These are phyloP conservation scores for Cordylochernes scorpioides DNA, from an alignment of 2,888 invertebrate species.

Conservation along the genomic window DNA sequence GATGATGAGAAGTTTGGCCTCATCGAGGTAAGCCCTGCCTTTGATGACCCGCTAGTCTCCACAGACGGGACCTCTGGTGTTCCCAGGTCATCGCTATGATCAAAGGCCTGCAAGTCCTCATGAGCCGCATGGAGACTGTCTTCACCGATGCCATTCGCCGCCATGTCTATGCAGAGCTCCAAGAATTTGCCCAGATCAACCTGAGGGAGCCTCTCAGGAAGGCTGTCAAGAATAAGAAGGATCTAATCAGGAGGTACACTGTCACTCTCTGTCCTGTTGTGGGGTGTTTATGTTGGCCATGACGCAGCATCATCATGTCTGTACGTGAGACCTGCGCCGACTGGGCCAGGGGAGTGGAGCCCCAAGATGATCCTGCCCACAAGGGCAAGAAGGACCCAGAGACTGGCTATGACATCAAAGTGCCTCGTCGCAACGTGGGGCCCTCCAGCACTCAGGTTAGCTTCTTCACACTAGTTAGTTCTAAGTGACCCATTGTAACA, in stretches of 20 bases:
- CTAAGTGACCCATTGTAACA: no score
- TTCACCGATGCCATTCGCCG: slow-evolving; percentile 64
- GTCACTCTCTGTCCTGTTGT: not conserved
- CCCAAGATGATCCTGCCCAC: slow-evolving; percentile 63
- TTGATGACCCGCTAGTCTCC: not conserved
- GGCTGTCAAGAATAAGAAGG: slow-evolving; percentile 90
- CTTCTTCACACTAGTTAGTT: no score
- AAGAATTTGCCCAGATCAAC: slow-evolving; percentile 74
- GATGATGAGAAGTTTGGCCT: slow-evolving; percentile 90
- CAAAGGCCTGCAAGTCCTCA: slow-evolving; percentile 80
- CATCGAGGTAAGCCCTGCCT: slow-evolving; percentile 43
- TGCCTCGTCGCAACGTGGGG: slow-evolving; percentile 72
- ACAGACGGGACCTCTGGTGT: not conserved
- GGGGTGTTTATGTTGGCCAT: not conserved
- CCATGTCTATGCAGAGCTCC: slow-evolving; percentile 80
- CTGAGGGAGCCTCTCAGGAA: slow-evolving; percentile 76
- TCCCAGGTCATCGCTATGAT: slow-evolving; percentile 65
- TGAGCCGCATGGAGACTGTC: slow-evolving; percentile 94
- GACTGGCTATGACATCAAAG: slow-evolving; percentile 54
- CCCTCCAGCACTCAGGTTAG: slow-evolving; percentile 28
- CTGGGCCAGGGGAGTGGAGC: slow-evolving; percentile 74
- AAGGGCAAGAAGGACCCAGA: slow-evolving; percentile 83
- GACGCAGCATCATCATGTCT: slow-evolving; percentile 64
- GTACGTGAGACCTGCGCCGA: slow-evolving; percentile 92
- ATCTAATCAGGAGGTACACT: slow-evolving; percentile 58